These are phyloP conservation scores for Hippocampus abdominalis DNA, from an alignment of 2,113 vertebrate genomes.

Conservation along the genomic window DNA sequence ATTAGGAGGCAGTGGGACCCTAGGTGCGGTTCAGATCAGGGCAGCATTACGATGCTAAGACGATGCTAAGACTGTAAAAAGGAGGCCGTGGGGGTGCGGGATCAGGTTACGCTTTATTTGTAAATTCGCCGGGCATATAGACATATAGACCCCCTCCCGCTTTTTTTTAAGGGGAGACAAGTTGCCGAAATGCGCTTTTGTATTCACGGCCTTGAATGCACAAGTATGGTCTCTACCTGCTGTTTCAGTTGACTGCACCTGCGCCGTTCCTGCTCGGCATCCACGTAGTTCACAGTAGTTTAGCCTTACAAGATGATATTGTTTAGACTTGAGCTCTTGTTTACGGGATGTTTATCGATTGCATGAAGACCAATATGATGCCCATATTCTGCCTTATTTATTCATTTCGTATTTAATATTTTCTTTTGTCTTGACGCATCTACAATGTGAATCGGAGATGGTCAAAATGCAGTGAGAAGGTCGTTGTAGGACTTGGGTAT, in stretches of 20 bases:
- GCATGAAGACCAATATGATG: conserved; percentile 69
- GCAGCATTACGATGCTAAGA: conserved; percentile 46
- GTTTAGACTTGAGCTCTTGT: conserved; percentile 74
- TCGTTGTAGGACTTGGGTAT: conserved; percentile 34
- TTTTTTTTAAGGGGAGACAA: conserved; percentile 9
- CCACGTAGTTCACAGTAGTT: conserved; percentile 47
- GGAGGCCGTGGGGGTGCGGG: not conserved
- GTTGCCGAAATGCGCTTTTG: conserved; percentile 50
- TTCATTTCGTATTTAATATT: conserved; percentile 59
- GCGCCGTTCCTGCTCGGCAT: conserved; percentile 23
- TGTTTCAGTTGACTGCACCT: conserved; percentile 29
- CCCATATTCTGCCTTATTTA: conserved; percentile 78
- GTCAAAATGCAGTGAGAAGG: conserved; percentile 23
- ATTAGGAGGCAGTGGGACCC: too few species aligned
- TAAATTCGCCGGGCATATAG: conserved; percentile 24
- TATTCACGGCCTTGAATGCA: conserved; percentile 51
- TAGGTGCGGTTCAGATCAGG: too few species aligned
- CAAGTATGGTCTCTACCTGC: conserved; percentile 35
- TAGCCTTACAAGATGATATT: conserved; percentile 75
- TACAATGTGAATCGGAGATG: conserved; percentile 36
- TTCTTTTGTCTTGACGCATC: conserved; percentile 44
- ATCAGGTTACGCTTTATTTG: conserved; percentile 40
- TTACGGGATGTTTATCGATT: conserved; percentile 71
- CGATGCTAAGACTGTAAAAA: not conserved
- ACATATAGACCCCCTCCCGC: too few species aligned